Base-by-base conservation (phyloP, 2,113 vertebrate genomes). In the Corythaeola cristata region DNA sequence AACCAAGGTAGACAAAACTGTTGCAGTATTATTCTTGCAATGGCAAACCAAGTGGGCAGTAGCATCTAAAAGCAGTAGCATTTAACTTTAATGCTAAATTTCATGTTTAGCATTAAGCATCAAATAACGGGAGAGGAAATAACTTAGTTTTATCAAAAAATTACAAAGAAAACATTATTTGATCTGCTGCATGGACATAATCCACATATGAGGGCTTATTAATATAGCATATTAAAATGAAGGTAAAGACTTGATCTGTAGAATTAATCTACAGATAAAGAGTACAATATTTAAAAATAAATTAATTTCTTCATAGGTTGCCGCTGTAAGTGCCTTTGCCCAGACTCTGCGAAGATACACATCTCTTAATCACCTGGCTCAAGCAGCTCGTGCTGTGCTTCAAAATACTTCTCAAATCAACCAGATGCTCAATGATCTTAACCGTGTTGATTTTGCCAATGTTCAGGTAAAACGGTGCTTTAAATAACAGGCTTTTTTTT, bases 371-470 rank as follows among this genome's bases (percentile, higher is more conserved):
- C 99, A 99, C 97, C 98, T 99, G 98, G 99, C 99, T 94, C 99
- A 99, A 98, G 99, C 99, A 58, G 99, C 99, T 27, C 99, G 99
- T 1, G 99, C 99, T 56, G 99, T 99, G 56, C 99, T 99, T 68
- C 99, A 99, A 97, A 99, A 99, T 96, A 99, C 99, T 92, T 99
- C 99, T 77, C 99, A 99, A 96, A 99, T 99, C 97, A 99, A 99
- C 98, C 99, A 99, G 99, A 99, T 99, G 99, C 99, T 99, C 94
- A 99, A 98, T 39, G 99, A 99, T 98, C 99, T 99, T 97, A 99
- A 99, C 98, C 98, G 99, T 60, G 99, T 99, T 28, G 99, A 99
- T 98, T 99, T 99, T 88, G 99, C 99, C 95, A 99, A 99, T 89
- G 99, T 99, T 97, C 99, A 99, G 99, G 99, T 99, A 98, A 91